phyloP scores from a whole-genome alignment of 2,888 invertebrate genomes.

The Synanthedon formicaeformis region DNA sequence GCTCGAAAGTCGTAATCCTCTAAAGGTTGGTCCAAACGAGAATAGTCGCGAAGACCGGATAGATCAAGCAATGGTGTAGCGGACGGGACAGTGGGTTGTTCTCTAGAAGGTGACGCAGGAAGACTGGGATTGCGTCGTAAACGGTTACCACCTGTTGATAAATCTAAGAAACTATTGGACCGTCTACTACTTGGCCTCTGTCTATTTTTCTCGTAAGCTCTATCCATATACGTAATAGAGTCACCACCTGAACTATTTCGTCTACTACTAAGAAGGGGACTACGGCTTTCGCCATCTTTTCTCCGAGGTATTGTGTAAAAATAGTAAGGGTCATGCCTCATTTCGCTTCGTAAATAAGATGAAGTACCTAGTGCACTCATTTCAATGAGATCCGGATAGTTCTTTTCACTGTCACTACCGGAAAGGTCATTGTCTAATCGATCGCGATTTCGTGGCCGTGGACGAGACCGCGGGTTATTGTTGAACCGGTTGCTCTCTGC shows the following conservation, averaged over 20 bases:
- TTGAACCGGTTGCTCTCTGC: conserved; percentile 51
- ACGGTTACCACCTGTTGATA: conserved; percentile 62
- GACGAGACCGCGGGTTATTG: conserved; percentile 48
- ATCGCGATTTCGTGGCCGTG: conserved; percentile 45
- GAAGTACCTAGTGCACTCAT: conserved; percentile 57
- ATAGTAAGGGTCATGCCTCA: conserved; percentile 56
- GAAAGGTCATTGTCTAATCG: conserved; percentile 62
- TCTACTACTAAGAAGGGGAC: conserved; percentile 78
- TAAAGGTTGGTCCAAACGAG: conserved; percentile 51
- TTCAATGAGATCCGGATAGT: conserved; percentile 70
- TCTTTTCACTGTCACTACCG: conserved; percentile 64
- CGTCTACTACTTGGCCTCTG: conserved; percentile 57
- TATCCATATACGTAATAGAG: conserved; percentile 60
- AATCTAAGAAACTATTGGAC: conserved; percentile 79
- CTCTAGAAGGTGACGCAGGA: conserved; percentile 75
- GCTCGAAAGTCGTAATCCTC: conserved; percentile 82
- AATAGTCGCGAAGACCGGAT: conserved; percentile 64
- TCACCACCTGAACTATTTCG: conserved; percentile 80
- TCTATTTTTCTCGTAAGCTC: conserved; percentile 40
- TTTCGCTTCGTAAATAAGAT: conserved; percentile 47
- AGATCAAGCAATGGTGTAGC: conserved; percentile 75
- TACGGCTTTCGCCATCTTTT: conserved; percentile 77
- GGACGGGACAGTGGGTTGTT: conserved; percentile 52
- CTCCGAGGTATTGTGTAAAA: conserved; percentile 77
- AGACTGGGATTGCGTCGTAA: conserved; percentile 69